These are phyloP conservation scores for Cololabis saira DNA, from an alignment of 2,113 vertebrate genomes.

Conservation along the genomic window DNA sequence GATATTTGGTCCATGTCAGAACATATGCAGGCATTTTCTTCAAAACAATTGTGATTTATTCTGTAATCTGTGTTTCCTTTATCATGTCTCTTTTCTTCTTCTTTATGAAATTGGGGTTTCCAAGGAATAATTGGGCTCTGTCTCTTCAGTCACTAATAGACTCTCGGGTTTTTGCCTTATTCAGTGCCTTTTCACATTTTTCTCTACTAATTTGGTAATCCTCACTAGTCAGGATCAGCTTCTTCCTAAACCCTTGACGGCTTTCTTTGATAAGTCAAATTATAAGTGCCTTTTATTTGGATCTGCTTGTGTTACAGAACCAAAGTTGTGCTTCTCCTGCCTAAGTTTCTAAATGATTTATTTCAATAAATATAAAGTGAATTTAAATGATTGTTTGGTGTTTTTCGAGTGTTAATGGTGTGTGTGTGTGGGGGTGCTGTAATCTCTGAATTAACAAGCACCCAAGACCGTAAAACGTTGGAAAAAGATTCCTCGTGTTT, in stretches of 20 bases:
- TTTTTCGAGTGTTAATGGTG: background rate
- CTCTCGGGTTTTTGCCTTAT: background rate
- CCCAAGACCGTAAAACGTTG: background rate
- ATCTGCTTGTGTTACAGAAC: background rate
- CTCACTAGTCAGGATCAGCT: background rate
- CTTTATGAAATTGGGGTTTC: slow-evolving; percentile 13
- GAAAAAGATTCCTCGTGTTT: slow-evolving; percentile 2
- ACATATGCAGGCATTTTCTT: slow-evolving; percentile 34
- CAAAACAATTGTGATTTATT: slow-evolving; percentile 24
- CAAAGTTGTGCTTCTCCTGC: slow-evolving; percentile 52
- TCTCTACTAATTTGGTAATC: slow-evolving; percentile 15
- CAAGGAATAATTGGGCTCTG: slow-evolving; percentile 6
- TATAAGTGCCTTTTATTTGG: slow-evolving; percentile 70
- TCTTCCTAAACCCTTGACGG: background rate
- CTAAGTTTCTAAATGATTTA: slow-evolving; percentile 55
- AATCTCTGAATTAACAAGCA: slow-evolving; percentile 18
- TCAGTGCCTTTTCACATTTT: slow-evolving; percentile 49
- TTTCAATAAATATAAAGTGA: slow-evolving; percentile 69
- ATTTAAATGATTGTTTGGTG: slow-evolving; percentile 12
- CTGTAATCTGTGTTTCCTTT: slow-evolving; percentile 7
- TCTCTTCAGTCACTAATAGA: slow-evolving; percentile 23
- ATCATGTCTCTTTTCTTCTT: background rate
- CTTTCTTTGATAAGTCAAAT: slow-evolving; percentile 12
- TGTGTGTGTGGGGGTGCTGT: background rate
- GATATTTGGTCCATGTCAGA: slow-evolving; percentile 20